Conservation (phyloP, 2,113 vertebrate species). For the Nibea coibor region DNA sequence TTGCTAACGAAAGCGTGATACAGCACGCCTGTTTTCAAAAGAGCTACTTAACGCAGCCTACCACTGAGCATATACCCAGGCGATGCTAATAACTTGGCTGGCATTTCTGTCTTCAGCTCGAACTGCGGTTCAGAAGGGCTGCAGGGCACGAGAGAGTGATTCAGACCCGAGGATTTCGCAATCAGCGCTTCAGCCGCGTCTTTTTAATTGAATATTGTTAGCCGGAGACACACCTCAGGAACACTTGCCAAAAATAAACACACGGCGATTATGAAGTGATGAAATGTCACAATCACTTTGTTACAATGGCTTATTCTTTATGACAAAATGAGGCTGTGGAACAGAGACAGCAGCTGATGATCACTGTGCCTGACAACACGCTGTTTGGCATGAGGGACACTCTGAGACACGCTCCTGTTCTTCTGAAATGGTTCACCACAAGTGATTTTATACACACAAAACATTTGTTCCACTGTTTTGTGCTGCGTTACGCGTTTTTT, state of each 20-base stretch:
- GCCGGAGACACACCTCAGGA: slow-evolving; percentile 23
- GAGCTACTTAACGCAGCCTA: slow-evolving; percentile 16
- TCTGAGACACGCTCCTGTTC: not conserved
- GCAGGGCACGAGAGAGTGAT: slow-evolving; percentile 19
- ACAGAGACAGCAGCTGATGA: slow-evolving; percentile 8
- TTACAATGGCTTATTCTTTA: slow-evolving; percentile 2
- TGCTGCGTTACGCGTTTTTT: not conserved
- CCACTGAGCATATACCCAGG: not conserved
- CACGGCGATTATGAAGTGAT: slow-evolving; percentile 10
- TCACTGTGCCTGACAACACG: not conserved
- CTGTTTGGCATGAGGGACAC: not conserved
- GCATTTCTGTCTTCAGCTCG: not conserved
- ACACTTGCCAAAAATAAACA: slow-evolving; percentile 24
- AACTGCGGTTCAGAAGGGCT: slow-evolving; percentile 16
- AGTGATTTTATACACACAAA: not conserved
- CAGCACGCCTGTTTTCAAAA: slow-evolving; percentile 7
- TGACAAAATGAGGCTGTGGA: slow-evolving; percentile 4
- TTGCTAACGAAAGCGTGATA: slow-evolving; percentile 1
- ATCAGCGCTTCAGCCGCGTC: not conserved
- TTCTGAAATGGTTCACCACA: not conserved
- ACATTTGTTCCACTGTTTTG: not conserved
- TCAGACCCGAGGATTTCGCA: slow-evolving; percentile 26
- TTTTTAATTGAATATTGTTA: slow-evolving; percentile 29
- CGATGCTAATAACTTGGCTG: slow-evolving; percentile 14
- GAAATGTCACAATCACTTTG: slow-evolving; percentile 22